Evolutionary conservation across 2,113 vertebrate species (phyloP), one percentile per base, ranked within the genome.

Genomic region (Sorex araneus): DNA sequence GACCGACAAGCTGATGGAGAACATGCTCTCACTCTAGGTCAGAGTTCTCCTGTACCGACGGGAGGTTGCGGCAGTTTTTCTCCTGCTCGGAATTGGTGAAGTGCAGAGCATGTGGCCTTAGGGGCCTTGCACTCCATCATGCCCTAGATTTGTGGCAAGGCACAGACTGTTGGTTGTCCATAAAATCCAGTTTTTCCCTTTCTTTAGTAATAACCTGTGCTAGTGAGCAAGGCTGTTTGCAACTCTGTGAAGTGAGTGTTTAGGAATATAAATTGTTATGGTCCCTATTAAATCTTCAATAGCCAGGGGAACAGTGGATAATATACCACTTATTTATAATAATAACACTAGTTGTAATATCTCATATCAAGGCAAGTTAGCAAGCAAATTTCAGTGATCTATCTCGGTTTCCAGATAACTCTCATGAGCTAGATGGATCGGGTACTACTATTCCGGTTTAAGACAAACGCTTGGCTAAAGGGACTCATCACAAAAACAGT

Each of bases 21-120:
- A 30, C 7, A 13, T 1, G 0, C 64, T 13, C 8, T 30, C n/a
- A 19, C 16, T 3, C 16, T 0, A 8, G 27, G 34, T 8, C 0
- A 18, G 0, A 6, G 27, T 9, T 73, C 8, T 34, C 7, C 0
- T 1, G 15, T 32, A 21, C 8, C 12, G 0, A 8, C 50, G 27
- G n/a, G 18, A 50, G 71, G 6, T 32, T 19, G 45, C 60, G 7
- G 18, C 60, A 30, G 11, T 8, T 70, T 70, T 40, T 19, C n/a
- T 36, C 32, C 23, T 2, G 8, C 10, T 2, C 21, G 34, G 2
- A 15, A 54, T 54, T 54, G 54, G 54, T 54, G 54, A 54, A 54
- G 54, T 54, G 54, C 9, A 54, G 18, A 54, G 54, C 54, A 54
- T 15, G 54, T 54, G 54, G 54, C 54, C 54, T 54, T 54, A 54